Base-by-base conservation (phyloP, 2,888 invertebrate species). In the Brachyptera risi region DNA sequence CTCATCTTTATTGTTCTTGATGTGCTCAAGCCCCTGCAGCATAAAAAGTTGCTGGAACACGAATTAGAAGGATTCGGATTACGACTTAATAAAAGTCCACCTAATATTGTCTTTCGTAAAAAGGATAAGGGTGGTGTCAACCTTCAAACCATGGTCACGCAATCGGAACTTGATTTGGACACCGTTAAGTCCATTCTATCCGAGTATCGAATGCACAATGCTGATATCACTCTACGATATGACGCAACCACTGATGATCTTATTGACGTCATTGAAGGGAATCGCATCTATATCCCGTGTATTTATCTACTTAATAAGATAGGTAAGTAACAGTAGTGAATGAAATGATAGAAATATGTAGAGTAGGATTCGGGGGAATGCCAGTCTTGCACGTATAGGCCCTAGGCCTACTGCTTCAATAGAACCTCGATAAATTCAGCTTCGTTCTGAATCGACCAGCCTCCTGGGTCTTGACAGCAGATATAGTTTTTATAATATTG, bases 91-190 rank as follows among this genome's bases (percentile, higher is more conserved):
- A 96, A 97, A 73, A 86, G 90, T 68, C 99, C 99, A 3, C 99
- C 99, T 23, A 97, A 97, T 75, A 98, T 99, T 73, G 87, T 88
- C 66, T 98, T 92, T 74, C 85, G 92, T 70, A 92, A 87, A 75
- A 99, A 99, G 80, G 99, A 99, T 70, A 99, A 99, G 78, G 99
- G 98, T 65, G 99, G 99, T 40, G 86, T 99, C 58, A 99, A 99
- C 79, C 82, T 99, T 67, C 96, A 96, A 74, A 83, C 83, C 26
- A 88, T 94, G 78, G 96, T 94, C 71, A 78, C 88, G 1, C 98
- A 99, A 79, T 84, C 92, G 0, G 98, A 99, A 76, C 78, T 99
- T 63, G 99, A 99, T 76, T 71, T 85, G 59, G 99, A 99, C 69
- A 86, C 92, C 0, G 98, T 99, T 1, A 97, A 93, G 78, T 88